Base-by-base conservation (phyloP, 2,113 vertebrate genomes). In the Girardinichthys multiradiatus region DNA sequence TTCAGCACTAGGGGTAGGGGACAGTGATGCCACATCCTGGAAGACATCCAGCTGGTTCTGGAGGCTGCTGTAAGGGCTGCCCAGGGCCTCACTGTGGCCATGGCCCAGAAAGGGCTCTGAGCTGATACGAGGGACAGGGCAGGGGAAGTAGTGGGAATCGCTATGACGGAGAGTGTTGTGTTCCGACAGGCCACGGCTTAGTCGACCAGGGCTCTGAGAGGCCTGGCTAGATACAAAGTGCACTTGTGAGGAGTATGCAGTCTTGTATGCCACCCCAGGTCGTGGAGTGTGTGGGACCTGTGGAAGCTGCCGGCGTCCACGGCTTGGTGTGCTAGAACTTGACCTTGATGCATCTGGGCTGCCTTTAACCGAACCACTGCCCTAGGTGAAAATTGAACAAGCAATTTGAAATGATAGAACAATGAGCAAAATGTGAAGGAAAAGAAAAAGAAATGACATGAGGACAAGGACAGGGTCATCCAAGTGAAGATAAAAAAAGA, bases 191-290 rank as follows among this genome's bases (percentile, higher is more conserved):
- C 96, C 97, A 0, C 96, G 95, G 89, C 96, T 98, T 85, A 98
- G 93, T 69, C 94, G 93, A 76, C 95, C 92, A 1, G 96, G 96
- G 86, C 95, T 96, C 89, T 95, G 93, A 30, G 93, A 87, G 51
- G 86, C 81, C 85, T 92, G 94, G 76, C 89, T 86, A 80, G 92
- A 94, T 37, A 89, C 87, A 86, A 96, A 95, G 91, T 95, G 96
- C 81, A 98, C 94, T 0, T 96, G 97, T 54, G 97, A 97, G 77
- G 96, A 97, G 92, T 96, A 95, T 84, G 96, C 96, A 64, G 96
- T 98, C 95, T 96, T 97, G 95, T 96, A 98, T 83, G 96, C 95
- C 92, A 99, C 95, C 86, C 93, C 96, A 72, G 96, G 97, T 10
- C 96, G 96, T 9, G 96, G 96, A 74, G 95, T 97, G 84, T 95